Conservation (phyloP, 2,113 vertebrate genomes). For the Sinocyclocheilus anshuiensis region DNA sequence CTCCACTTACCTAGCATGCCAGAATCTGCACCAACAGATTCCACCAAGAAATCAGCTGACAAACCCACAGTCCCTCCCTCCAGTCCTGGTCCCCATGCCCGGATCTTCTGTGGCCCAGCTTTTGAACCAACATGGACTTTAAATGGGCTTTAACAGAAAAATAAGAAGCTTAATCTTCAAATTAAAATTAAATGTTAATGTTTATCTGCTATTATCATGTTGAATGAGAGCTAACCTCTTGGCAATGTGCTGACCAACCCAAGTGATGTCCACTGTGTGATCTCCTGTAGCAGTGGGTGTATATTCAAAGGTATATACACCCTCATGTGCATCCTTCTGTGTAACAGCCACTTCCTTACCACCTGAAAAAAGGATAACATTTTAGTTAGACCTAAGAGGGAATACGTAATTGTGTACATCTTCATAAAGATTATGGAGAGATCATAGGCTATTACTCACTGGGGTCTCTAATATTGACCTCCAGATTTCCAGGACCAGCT, state of each 20-base stretch:
- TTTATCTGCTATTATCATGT: background rate
- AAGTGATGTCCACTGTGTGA: slow-evolving; percentile 12
- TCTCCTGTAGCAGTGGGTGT: slow-evolving; percentile 2
- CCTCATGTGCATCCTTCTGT: background rate
- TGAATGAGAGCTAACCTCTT: slow-evolving; percentile 3
- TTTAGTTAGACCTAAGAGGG: background rate
- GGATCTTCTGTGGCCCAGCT: slow-evolving; percentile 77
- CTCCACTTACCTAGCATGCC: slow-evolving; percentile 13
- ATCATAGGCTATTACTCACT: slow-evolving; percentile 71
- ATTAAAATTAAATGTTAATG: background rate
- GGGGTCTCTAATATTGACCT: slow-evolving; percentile 78
- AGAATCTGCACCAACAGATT: slow-evolving; percentile 12
- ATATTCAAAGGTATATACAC: background rate
- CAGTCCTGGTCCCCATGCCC: slow-evolving; percentile 74
- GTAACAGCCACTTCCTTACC: background rate
- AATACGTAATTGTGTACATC: background rate
- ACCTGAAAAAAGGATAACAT: background rate
- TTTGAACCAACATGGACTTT: slow-evolving; percentile 78
- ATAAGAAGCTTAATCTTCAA: background rate
- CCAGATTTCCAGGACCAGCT: slow-evolving; percentile 79
- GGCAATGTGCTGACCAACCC: background rate
- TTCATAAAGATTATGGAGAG: background rate
- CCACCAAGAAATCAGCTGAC: background rate
- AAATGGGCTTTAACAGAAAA: slow-evolving; percentile 73
- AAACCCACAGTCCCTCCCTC: slow-evolving; percentile 75